Percentiles rank a stretch among this genome's conserved stretches.
Evolutionary conservation across 2,888 invertebrate species (phyloP).

Genomic region (Troides helena): DNA sequence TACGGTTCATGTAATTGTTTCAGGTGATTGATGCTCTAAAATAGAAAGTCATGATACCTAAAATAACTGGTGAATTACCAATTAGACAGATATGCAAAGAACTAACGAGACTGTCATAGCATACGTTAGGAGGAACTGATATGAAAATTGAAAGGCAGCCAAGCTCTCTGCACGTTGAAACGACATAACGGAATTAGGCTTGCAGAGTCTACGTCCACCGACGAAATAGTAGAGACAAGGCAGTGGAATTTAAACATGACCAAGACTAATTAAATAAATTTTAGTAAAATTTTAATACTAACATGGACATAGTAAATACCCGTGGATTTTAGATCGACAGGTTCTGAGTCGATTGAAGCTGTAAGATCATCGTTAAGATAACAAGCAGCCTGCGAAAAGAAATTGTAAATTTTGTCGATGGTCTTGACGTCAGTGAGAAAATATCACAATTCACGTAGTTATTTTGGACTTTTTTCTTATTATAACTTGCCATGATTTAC

Average conservation of each 20-base stretch:
- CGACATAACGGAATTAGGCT: constrained; percentile 9
- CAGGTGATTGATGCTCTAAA: neutral
- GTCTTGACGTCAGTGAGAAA: no score
- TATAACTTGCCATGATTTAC: neutral
- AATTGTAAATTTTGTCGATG: no score
- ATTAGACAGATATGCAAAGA: neutral
- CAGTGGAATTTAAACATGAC: neutral
- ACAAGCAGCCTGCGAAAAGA: no score
- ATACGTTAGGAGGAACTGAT: constrained; percentile 12
- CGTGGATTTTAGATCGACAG: no score
- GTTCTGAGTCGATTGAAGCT: no score
- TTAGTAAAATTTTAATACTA: neutral
- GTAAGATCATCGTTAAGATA: no score
- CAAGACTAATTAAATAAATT: neutral
- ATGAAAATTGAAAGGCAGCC: constrained; percentile 22
- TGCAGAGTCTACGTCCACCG: constrained; percentile 3
- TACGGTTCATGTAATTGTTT: no score
- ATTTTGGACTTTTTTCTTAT: neutral
- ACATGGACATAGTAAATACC: no score
- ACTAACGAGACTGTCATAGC: neutral
- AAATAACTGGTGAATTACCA: neutral
- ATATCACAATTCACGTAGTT: neutral
- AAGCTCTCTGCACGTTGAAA: constrained; percentile 10
- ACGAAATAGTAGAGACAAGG: constrained; percentile 3
- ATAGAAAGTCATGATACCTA: neutral